phyloP scores from a whole-genome alignment of 1,140 invertebrate genomes.

The Armadillidium nasatum region DNA sequence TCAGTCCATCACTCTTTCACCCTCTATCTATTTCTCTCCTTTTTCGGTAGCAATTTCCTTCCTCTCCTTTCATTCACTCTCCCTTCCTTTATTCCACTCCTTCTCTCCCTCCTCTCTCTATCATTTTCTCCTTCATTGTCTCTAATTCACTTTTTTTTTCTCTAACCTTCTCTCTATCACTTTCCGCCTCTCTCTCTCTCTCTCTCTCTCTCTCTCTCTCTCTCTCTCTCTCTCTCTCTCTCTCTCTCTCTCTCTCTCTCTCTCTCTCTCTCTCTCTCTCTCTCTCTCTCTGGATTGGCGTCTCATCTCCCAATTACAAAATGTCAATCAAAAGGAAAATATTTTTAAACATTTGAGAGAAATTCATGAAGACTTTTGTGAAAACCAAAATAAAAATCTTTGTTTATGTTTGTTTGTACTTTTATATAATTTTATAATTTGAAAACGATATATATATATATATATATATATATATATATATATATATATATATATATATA shows the following conservation, averaged over 20 bases:
- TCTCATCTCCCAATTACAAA: slow-evolving; percentile 8
- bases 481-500: too few species aligned
- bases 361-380: neutral
- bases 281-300: neutral
- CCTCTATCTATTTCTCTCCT: too few species aligned
- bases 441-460: too few species aligned
- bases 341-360: neutral
- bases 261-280: neutral
- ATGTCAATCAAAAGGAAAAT: neutral
- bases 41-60: neutral
- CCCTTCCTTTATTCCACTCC: neutral
- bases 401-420: too few species aligned
- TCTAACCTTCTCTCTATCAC: neutral
- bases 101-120: neutral
- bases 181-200: neutral
- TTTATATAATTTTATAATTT: too few species aligned
- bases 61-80: neutral
- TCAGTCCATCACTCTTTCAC: too few species aligned
- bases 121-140: neutral
- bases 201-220: slow-evolving; percentile 9
- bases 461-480: too few species aligned
- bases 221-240: neutral
- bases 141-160: neutral
- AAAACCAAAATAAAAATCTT: too few species aligned
- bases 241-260: neutral